Conservation (phyloP, 2,113 vertebrate genomes). For the Marmota flaviventris region DNA sequence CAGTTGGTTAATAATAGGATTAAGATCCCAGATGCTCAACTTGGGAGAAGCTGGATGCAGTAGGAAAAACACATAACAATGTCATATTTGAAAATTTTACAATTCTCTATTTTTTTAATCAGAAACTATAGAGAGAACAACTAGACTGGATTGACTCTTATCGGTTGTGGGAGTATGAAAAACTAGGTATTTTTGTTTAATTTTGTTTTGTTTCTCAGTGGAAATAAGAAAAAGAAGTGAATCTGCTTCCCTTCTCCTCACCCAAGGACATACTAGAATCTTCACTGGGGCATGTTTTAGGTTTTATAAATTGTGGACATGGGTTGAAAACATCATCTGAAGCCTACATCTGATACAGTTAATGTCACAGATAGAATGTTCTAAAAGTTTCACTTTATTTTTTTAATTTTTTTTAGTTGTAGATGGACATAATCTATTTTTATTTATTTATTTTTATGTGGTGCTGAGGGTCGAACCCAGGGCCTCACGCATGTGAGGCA, state of each 20-base stretch:
- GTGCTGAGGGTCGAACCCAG: too few species aligned
- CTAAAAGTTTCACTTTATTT: conserved; percentile 27
- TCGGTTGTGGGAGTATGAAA: not conserved
- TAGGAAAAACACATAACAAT: not conserved
- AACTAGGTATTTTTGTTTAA: not conserved
- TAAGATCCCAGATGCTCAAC: not conserved
- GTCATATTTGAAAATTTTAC: not conserved
- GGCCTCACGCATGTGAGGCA: too few species aligned
- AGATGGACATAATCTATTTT: too few species aligned
- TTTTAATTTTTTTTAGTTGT: too few species aligned
- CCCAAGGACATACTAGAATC: not conserved
- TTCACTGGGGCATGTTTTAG: not conserved
- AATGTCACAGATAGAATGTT: not conserved
- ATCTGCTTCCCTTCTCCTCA: not conserved
- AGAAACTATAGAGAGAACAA: not conserved
- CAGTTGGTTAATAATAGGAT: not conserved
- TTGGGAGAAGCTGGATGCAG: not conserved
- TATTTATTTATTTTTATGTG: too few species aligned
- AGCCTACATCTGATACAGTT: not conserved
- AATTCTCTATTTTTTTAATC: not conserved
- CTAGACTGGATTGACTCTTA: not conserved
- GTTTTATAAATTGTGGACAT: not conserved
- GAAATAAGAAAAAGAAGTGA: not conserved
- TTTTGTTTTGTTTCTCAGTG: not conserved
- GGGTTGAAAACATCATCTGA: not conserved